Evolutionary conservation across 2,797 vertebrate species (phyloP).

Genomic region (Gambusia yucatana): DNA sequence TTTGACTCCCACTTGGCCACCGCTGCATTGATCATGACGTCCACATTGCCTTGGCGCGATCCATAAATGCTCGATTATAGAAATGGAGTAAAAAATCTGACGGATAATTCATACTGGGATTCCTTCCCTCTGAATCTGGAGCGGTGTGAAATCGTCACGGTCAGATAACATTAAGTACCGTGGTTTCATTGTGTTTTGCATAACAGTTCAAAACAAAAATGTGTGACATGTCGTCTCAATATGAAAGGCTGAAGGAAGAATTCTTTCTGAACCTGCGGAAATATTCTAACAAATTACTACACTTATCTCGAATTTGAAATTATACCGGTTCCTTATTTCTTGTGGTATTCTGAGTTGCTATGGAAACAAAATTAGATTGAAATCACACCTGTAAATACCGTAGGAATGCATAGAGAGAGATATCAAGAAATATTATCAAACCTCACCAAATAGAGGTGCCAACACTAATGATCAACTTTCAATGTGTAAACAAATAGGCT

Average conservation of each 20-base stretch:
- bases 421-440: neutral
- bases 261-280: neutral
- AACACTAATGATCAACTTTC: neutral
- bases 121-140: conserved; percentile 17
- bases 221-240: neutral
- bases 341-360: neutral
- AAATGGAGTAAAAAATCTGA: conserved; percentile 35
- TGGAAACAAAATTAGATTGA: neutral
- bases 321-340: neutral
- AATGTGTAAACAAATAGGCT: neutral
- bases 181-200: neutral
- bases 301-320: neutral
- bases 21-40: conserved; percentile 41
- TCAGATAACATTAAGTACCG: too few species aligned
- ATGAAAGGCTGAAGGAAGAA: neutral
- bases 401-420: neutral
- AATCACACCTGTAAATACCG: neutral
- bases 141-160: neutral
- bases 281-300: neutral
- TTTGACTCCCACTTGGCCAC: conserved; percentile 49
- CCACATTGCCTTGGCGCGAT: conserved; percentile 27
- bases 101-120: conserved; percentile 12
- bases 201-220: neutral
- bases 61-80: conserved; percentile 41
- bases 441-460: neutral